Evolutionary conservation across 2,888 invertebrate genomes (phyloP).

Genomic region (Xestobium rufovillosum): DNA sequence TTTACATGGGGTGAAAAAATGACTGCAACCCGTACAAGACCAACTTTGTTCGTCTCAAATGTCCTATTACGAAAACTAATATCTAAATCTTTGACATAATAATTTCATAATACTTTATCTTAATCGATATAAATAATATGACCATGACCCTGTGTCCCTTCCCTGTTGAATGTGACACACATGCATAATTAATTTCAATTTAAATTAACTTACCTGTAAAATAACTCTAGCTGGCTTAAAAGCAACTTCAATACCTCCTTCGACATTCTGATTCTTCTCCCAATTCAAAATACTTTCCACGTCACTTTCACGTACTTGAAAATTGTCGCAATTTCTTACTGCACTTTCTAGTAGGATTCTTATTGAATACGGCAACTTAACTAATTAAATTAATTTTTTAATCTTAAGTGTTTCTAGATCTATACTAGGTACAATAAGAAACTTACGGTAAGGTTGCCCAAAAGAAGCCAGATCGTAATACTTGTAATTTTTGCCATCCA

Average conservation of each 20-base stretch:
- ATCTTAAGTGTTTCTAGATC: constrained; percentile 12
- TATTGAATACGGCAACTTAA: constrained; percentile 83
- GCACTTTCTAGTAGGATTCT: constrained; percentile 91
- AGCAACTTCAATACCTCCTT: constrained; percentile 79
- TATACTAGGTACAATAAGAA: constrained; percentile 15
- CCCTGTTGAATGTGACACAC: no score
- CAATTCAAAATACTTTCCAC: constrained; percentile 85
- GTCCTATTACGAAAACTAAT: no score
- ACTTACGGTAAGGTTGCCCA: constrained; percentile 75
- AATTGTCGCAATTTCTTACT: constrained; percentile 92
- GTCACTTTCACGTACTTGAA: constrained; percentile 79
- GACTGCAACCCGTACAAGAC: no score
- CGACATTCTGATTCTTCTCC: constrained; percentile 64
- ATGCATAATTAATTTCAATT: no score
- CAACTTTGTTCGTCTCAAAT: no score
- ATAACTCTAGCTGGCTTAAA: constrained; percentile 96
- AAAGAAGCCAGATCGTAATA: constrained; percentile 74
- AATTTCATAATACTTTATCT: no score
- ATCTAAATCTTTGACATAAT: no score
- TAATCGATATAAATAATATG: no score
- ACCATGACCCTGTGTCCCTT: no score
- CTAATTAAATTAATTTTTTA: constrained; percentile 42
- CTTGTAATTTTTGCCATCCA: constrained; percentile 58
- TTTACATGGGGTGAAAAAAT: no score
- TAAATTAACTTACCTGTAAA: constrained; percentile 85